Evolutionary conservation across 2,888 invertebrate genomes (phyloP), one percentile per base, ranked within the genome.

Genomic region (Metellina segmentata): DNA sequence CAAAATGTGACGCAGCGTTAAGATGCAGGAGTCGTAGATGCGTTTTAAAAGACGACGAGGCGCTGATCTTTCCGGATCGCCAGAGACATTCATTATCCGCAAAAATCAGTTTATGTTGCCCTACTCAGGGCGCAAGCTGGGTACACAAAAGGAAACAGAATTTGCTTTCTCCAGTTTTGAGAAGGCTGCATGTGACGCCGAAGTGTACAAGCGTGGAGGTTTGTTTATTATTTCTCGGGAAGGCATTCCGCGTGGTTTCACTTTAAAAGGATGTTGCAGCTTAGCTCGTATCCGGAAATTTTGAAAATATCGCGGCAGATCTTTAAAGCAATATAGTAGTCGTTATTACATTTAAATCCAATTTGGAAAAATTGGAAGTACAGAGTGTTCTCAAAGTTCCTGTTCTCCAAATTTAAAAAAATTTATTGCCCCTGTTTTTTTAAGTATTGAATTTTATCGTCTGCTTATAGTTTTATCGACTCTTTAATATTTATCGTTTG

Each of bases 51-150:
- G 11, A 51, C 49, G 61, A 34, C 53, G 81, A n/a, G 88, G 34
- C 13, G 53, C 34, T 13, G 87, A 71, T 34, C 52, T 52, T 79
- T 86, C 86, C 78, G 20, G 70, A 61, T 75, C 85, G 19, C 7
- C 49, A 19, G 78, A 77, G 85, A 52, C 78, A 70, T 51, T 78
- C 86, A 78, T 78, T 87, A 79, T 53, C 87, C 79, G 9, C n/a
- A 71, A 81, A 9, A 72, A 87, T 81, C 72, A 13, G 51, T 20
- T 71, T 51, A 49, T 69, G 77, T 77, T 82, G 77, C 34, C 70
- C 82, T 82, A 77, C 82, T 69, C 16, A 61, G 16, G 49, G 69
- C 61, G 34, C 51, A 82, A 82, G 82, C 89, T 89, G 89, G 48
- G 77, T 75, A 89, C 75, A 89, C 89, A 82, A 61, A 53, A 52